phyloP scores from a whole-genome alignment of 2,113 vertebrate genomes.

The Malurus elegans region DNA sequence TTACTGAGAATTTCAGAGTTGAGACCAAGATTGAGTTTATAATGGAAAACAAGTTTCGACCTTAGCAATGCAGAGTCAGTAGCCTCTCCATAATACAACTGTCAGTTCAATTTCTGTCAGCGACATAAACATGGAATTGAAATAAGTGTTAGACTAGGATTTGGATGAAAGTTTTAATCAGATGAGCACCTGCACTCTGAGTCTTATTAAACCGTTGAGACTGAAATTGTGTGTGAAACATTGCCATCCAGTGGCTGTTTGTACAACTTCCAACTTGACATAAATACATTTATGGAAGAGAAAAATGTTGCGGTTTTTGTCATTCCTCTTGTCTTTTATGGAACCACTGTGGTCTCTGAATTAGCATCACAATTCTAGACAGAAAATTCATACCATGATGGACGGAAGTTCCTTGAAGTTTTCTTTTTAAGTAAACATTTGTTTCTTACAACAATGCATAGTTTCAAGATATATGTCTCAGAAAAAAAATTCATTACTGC shows the following conservation, averaged over 20 bases:
- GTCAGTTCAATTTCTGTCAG: conserved; percentile 64
- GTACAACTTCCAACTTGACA: not conserved
- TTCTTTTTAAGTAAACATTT: not conserved
- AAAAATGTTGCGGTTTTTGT: not conserved
- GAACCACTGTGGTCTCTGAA: not conserved
- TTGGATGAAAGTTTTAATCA: conserved; percentile 62
- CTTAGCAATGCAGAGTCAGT: conserved; percentile 51
- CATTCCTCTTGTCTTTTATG: not conserved
- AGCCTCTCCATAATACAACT: conserved; percentile 58
- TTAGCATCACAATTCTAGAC: not conserved
- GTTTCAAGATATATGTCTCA: not conserved
- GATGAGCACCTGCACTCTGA: conserved; percentile 46
- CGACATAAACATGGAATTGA: conserved; percentile 53
- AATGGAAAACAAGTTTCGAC: conserved; percentile 39
- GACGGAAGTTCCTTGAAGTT: not conserved
- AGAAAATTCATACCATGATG: not conserved
- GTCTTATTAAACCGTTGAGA: not conserved
- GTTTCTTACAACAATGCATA: not conserved
- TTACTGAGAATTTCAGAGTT: conserved; percentile 29
- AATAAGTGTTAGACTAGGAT: conserved; percentile 53
- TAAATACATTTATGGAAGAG: not conserved
- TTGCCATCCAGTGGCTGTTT: conserved; percentile 64
- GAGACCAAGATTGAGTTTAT: conserved; percentile 45
- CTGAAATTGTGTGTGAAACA: conserved; percentile 51
- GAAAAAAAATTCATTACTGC: not conserved